A percentile compares a stretch with the other conserved stretches of the same genome.
These are phyloP conservation scores for Tinea semifulvella DNA, from an alignment of 2,888 invertebrate genomes.

Conservation along the genomic window DNA sequence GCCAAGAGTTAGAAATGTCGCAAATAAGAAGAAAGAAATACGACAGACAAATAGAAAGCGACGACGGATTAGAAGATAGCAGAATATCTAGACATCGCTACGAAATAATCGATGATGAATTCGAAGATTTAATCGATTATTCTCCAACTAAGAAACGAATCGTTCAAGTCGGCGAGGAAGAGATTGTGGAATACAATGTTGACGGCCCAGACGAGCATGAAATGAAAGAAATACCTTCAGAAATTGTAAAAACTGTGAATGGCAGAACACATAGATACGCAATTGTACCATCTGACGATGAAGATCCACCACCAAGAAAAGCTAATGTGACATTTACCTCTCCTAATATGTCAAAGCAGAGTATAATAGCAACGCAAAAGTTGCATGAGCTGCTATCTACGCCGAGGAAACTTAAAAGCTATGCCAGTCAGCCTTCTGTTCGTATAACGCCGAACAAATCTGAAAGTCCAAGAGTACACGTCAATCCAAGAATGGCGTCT, in stretches of 20 bases:
- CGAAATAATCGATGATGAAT: slow-evolving; percentile 64
- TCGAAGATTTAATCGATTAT: slow-evolving; percentile 45
- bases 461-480: slow-evolving; percentile 32
- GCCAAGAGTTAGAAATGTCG: slow-evolving; percentile 60
- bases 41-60: slow-evolving; percentile 41
- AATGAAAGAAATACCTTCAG: slow-evolving; percentile 65
- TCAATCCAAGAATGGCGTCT: slow-evolving; percentile 39
- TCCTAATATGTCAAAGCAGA: slow-evolving; percentile 63
- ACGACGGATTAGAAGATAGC: slow-evolving; percentile 43
- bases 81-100: slow-evolving; percentile 53
- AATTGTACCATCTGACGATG: slow-evolving; percentile 66
- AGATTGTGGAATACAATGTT: slow-evolving; percentile 62
- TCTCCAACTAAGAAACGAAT: slow-evolving; percentile 61
- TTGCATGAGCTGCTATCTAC: slow-evolving; percentile 79
- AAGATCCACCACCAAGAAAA: slow-evolving; percentile 36
- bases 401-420: slow-evolving; percentile 69
- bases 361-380: slow-evolving; percentile 77
- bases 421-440: slow-evolving; percentile 61
- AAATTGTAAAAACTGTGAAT: slow-evolving; percentile 71
- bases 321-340: slow-evolving; percentile 47
- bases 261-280: slow-evolving; percentile 68
- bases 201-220: slow-evolving; percentile 61
- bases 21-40: slow-evolving; percentile 41
- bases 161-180: slow-evolving; percentile 48
- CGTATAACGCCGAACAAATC: slow-evolving; percentile 46